phyloP scores from a whole-genome alignment of 2,113 vertebrate genomes.

The Rhinichthys klamathensis region DNA sequence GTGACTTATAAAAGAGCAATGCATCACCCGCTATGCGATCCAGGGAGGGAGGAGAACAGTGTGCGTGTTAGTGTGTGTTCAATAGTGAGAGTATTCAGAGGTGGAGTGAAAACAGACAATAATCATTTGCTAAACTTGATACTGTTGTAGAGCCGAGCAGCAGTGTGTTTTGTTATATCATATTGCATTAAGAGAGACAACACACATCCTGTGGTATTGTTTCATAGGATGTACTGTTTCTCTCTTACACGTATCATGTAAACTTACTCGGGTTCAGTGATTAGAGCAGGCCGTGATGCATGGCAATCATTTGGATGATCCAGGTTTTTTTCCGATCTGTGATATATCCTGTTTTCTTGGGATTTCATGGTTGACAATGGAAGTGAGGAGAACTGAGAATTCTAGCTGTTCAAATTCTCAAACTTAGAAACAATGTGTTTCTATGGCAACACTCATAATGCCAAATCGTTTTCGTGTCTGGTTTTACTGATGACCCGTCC shows the following conservation, averaged over 20 bases:
- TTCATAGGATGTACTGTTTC: slow-evolving; percentile 6
- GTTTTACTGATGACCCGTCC: background rate
- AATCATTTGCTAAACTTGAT: slow-evolving; percentile 1
- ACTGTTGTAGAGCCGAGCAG: background rate
- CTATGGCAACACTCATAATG: background rate
- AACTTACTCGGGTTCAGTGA: background rate
- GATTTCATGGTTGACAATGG: background rate
- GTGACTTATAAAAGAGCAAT: slow-evolving; percentile 37
- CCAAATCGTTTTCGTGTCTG: background rate
- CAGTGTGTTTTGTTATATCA: background rate
- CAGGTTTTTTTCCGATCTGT: background rate
- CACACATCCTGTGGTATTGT: background rate
- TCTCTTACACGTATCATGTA: slow-evolving; percentile 6
- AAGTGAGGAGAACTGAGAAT: background rate
- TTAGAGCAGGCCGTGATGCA: background rate
- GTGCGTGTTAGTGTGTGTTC: background rate
- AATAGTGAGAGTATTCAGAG: slow-evolving; percentile 4
- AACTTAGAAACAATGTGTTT: background rate
- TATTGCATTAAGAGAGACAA: slow-evolving; percentile 20
- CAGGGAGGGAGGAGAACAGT: background rate
- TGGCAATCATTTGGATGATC: background rate
- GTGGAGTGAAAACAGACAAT: slow-evolving; percentile 16
- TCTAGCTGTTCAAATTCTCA: background rate
- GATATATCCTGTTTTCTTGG: background rate
- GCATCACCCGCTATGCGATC: background rate